Base-by-base conservation (phyloP, 2,797 vertebrate genomes). In the Megaceryle alcyon region DNA sequence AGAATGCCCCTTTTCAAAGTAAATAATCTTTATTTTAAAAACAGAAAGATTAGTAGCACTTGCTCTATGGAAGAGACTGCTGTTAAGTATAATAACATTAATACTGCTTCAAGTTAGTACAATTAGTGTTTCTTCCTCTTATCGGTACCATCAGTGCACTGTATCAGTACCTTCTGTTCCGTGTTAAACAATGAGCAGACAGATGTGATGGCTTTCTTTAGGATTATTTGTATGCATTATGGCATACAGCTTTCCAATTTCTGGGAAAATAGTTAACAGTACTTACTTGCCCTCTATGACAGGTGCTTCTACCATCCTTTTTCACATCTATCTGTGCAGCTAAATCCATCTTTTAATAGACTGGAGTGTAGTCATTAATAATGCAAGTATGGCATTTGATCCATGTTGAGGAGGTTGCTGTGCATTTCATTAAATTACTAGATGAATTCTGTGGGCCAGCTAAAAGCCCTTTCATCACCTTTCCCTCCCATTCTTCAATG, bases 1-100 rank as follows among this genome's bases (percentile, higher is more conserved):
- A 94, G 78, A 79, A 91, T 12, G 1, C 77, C 86, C 72, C 63
- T 95, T 86, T 97, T 86, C 75, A 96, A 94, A 96, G 92, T 91
- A 98, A 97, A 96, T 96, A 88, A 68, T 70, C 80, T 89, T 97
- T 94, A 78, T 93, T 97, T 95, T 94, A 84, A 96, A 96, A 97
- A 39, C 95, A 97, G 43, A 57, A 77, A 89, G 92, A 96, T 97
- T 97, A 96, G 88, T 92, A 91, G 68, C 70, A 59, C 51, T 95
- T 75, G 66, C 49, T 60, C 51, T 44, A 26, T 92, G 5, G 11
- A 94, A 75, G 71, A 90, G 77, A 14, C 23, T 86, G 37, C 90
- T 97, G 86, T 96, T 97, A 95, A 96, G 49, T 96, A 94, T 97
- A 96, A 97, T 96, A 82, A 49, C 60, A 44, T 69, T 83, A 80